A percentile compares a stretch with the other conserved stretches of the same genome.
Evolutionary conservation across 2,888 invertebrate genomes (phyloP).

Genomic region (Ennomos fuscantarius): DNA sequence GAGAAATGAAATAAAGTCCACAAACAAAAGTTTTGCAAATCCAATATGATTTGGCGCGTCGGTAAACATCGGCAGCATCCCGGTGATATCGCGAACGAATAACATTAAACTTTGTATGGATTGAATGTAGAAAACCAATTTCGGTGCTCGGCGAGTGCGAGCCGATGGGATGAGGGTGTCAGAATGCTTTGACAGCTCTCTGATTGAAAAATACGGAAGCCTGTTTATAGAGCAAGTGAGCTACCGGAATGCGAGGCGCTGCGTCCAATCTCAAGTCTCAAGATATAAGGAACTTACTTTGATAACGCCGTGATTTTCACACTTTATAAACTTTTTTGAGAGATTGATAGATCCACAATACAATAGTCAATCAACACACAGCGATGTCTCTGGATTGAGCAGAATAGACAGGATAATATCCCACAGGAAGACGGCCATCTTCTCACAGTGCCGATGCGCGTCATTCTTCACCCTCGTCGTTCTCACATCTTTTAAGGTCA

Average conservation of each 20-base stretch:
- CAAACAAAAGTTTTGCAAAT: constrained; percentile 85
- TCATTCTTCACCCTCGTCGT: constrained; percentile 38
- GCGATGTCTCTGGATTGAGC: constrained; percentile 19
- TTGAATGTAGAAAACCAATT: constrained; percentile 86
- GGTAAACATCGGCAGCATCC: constrained; percentile 85
- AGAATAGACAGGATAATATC: constrained; percentile 24
- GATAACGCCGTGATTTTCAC: too few relatives aligned
- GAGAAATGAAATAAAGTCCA: constrained; percentile 83
- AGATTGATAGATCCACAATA: not conserved
- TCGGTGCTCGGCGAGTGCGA: constrained; percentile 85
- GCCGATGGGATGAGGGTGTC: constrained; percentile 86
- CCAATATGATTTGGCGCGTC: constrained; percentile 85
- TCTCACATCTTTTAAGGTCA: constrained; percentile 26
- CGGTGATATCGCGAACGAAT: constrained; percentile 85
- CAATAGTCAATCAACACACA: constrained; percentile 8
- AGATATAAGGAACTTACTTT: constrained; percentile 6
- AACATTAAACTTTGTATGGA: constrained; percentile 86
- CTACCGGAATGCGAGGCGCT: constrained; percentile 48
- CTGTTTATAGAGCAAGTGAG: constrained; percentile 84
- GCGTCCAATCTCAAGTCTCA: constrained; percentile 38
- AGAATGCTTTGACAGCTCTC: constrained; percentile 87
- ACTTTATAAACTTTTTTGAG: too few relatives aligned
- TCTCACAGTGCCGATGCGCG: constrained; percentile 39
- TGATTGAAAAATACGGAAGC: constrained; percentile 87
- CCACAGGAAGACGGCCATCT: constrained; percentile 56